phyloP scores from a whole-genome alignment of 2,888 invertebrate genomes.

The Adelphocoris suturalis region DNA sequence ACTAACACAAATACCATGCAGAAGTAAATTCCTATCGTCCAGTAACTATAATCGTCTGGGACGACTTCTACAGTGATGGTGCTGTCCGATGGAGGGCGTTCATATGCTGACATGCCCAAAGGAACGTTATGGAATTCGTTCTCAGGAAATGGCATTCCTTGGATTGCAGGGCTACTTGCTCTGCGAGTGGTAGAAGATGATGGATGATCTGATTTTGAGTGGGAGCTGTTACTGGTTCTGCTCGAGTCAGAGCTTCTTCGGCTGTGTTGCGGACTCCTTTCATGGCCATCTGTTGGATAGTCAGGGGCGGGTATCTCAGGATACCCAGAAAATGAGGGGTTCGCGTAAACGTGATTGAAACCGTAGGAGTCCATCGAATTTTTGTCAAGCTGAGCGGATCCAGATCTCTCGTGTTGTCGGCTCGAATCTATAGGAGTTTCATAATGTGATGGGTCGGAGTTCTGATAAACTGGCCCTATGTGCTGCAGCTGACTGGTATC shows the following conservation, averaged over 20 bases:
- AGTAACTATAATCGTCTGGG: constrained; percentile 3
- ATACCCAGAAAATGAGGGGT: not conserved
- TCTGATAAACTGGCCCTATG: not conserved
- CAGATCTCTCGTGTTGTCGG: constrained; percentile 6
- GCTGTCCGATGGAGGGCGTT: not conserved
- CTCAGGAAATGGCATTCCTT: not conserved
- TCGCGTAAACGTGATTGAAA: constrained; percentile 28
- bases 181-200: not conserved
- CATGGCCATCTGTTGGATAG: not conserved
- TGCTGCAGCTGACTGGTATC: not conserved
- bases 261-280: not conserved
- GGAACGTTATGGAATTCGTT: not conserved
- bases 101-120: not conserved
- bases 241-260: not conserved
- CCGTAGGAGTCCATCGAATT: constrained; percentile 26
- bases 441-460: not conserved
- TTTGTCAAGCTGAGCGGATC: not conserved
- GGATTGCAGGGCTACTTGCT: not conserved
- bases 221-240: not conserved
- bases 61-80: not conserved
- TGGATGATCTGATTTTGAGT: not conserved
- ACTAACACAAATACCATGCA: not conserved
- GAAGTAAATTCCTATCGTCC: not conserved
- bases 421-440: not conserved
- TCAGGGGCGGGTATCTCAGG: not conserved